Evolutionary conservation across 2,888 invertebrate species (phyloP).

Genomic region (Patella ulyssiponensis): DNA sequence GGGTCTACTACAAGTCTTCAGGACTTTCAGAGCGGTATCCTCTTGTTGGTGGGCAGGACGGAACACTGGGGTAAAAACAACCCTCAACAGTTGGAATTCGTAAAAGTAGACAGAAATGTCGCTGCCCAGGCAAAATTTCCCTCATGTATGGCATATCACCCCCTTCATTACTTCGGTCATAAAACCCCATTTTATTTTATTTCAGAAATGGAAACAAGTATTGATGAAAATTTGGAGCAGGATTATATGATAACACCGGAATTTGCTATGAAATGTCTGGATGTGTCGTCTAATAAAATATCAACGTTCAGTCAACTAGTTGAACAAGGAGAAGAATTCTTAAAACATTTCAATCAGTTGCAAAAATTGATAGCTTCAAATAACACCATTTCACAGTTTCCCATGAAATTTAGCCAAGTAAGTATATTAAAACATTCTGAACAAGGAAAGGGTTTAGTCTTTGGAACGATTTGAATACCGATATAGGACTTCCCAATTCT

Average conservation of each 20-base stretch:
- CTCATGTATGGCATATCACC: too few species aligned
- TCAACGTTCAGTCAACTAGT: constrained; percentile 40
- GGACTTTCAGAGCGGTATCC: too few species aligned
- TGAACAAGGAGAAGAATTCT: constrained; percentile 30
- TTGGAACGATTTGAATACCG: too few species aligned
- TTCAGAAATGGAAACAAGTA: constrained; percentile 43
- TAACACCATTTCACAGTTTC: constrained; percentile 53
- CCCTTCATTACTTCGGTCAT: too few species aligned
- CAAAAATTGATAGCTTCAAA: constrained; percentile 50
- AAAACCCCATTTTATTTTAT: neutral
- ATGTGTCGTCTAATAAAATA: constrained; percentile 59
- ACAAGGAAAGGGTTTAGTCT: too few species aligned
- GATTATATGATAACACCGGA: neutral
- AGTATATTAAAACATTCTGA: neutral
- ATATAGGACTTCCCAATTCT: too few species aligned
- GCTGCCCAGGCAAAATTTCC: too few species aligned
- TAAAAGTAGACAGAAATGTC: too few species aligned
- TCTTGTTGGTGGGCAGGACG: too few species aligned
- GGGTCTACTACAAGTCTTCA: too few species aligned
- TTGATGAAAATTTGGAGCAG: constrained; percentile 34
- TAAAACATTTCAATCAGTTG: constrained; percentile 41
- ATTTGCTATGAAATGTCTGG: constrained; percentile 39
- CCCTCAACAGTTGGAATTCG: too few species aligned
- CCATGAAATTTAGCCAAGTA: constrained; percentile 54
- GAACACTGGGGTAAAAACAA: too few species aligned